Base-by-base conservation (phyloP, 1,140 invertebrate species). In the Bombus consobrinus region DNA sequence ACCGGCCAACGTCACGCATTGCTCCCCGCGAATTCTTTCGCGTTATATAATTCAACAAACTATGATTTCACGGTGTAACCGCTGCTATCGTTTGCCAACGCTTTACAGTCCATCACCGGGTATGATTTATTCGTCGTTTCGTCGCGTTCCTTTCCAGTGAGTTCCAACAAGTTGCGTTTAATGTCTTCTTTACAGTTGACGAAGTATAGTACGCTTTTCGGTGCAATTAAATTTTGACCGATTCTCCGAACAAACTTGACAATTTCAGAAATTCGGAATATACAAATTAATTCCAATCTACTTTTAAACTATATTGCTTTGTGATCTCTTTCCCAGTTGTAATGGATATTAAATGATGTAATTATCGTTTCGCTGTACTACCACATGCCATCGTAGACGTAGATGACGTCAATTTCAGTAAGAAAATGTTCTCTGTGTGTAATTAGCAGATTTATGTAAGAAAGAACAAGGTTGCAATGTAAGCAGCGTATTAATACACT, bases 1-100 rank as follows among this genome's bases (percentile, higher is more conserved):
- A 2, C 28, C 25, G 53, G 18, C 34, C 32, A 75, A 64, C 57
- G 73, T 79, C 82, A 59, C 64, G 75, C 64, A n/a, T 71, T 43
- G 47, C 47, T 47, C 15, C 22, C 34, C n/a, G 47, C 5, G n/a
- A 28, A 71, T 71, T 71, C 75, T 79, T 79, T 84, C 66, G 82
- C 39, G 74, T 84, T 71, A 68, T 79, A 34, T 62, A 84, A 84
- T 79, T 71, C 66, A 43, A 84, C 82, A 37, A 71, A 79, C 82
- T 37, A 57, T 69, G 66, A n/a, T 71, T 84, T 62, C 62, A n/a
- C 75, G 18, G 37, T 34, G n/a, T 25, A 79, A 79, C 47, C 3
- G 25, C 66, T 37, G 53, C 62, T n/a, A n/a, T 59, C 28, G 25
- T 0, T 43, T 28, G n/a, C 47, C 53, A 71, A 78, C 37, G 37